phyloP scores from a whole-genome alignment of 1,140 invertebrate species.

The Solenopsis invicta region DNA sequence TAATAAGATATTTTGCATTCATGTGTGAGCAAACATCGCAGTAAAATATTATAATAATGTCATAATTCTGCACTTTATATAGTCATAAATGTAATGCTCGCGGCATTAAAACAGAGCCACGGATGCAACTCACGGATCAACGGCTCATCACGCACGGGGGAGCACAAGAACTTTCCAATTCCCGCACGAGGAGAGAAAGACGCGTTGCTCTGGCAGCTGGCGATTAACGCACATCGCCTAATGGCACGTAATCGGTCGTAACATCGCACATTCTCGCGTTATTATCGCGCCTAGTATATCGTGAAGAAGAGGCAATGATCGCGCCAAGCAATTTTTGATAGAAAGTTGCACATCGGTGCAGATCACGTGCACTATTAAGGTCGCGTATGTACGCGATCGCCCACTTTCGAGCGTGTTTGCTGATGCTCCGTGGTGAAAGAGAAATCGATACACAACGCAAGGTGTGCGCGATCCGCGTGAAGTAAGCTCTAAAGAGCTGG shows the following conservation, averaged over 20 bases:
- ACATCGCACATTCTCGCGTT: slow-evolving; percentile 11
- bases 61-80: not conserved
- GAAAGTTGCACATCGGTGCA: slow-evolving; percentile 64
- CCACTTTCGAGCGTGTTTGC: slow-evolving; percentile 72
- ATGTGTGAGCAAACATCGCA: not conserved
- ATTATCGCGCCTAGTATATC: slow-evolving; percentile 30
- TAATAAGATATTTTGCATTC: not conserved
- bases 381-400: slow-evolving; percentile 66
- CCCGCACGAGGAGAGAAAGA: not conserved
- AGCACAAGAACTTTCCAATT: slow-evolving; percentile 34
- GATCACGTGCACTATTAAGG: slow-evolving; percentile 67
- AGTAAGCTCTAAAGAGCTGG: slow-evolving; percentile 45
- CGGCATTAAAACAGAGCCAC: slow-evolving; percentile 25
- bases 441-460: slow-evolving; percentile 70
- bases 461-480: slow-evolving; percentile 28
- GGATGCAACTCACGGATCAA: not conserved
- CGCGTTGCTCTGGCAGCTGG: not conserved
- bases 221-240: slow-evolving; percentile 30
- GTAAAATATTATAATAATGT: slow-evolving; percentile 3
- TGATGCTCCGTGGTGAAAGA: slow-evolving; percentile 59
- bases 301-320: not conserved
- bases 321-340: slow-evolving; percentile 58
- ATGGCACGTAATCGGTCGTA: slow-evolving; percentile 24
- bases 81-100: slow-evolving; percentile 27
- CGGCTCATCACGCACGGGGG: not conserved